phyloP scores from a whole-genome alignment of 2,113 vertebrate genomes.

The Diglossa brunneiventris region DNA sequence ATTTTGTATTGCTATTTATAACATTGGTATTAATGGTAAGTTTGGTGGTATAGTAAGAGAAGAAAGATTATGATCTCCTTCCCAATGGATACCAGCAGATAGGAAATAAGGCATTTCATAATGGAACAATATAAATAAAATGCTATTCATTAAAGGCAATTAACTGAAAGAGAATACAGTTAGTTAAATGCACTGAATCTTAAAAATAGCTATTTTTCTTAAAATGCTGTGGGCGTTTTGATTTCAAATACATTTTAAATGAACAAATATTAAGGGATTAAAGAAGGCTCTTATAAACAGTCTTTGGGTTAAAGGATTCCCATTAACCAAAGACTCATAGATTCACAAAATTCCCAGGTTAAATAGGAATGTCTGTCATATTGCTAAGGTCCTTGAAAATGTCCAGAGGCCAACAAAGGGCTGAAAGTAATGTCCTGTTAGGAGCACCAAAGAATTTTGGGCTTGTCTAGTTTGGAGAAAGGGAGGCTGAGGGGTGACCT shows the following conservation, averaged over 20 bases:
- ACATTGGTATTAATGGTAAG: not conserved
- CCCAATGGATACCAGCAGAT: not conserved
- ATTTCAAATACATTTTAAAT: not conserved
- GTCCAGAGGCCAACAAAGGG: not conserved
- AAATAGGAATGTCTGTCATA: not conserved
- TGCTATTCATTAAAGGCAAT: not conserved
- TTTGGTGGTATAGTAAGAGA: not conserved
- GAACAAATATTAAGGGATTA: not conserved
- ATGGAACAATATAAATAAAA: slow-evolving; percentile 25
- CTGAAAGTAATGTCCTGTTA: not conserved
- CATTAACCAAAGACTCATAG: not conserved
- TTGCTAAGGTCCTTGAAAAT: not conserved
- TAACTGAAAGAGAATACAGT: slow-evolving; percentile 28
- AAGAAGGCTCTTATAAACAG: not conserved
- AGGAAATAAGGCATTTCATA: slow-evolving; percentile 10
- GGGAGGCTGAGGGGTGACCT: not conserved
- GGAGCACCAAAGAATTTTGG: not conserved
- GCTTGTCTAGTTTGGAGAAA: not conserved
- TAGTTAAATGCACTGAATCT: not conserved
- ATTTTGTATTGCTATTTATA: slow-evolving; percentile 1
- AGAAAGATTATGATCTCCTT: slow-evolving; percentile 24
- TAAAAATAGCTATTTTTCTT: not conserved
- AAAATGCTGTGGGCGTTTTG: not conserved
- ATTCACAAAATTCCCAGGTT: not conserved
- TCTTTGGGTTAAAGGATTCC: not conserved